phyloP scores from a whole-genome alignment of 2,888 invertebrate species.

The Sarcophaga caerulescens region DNA sequence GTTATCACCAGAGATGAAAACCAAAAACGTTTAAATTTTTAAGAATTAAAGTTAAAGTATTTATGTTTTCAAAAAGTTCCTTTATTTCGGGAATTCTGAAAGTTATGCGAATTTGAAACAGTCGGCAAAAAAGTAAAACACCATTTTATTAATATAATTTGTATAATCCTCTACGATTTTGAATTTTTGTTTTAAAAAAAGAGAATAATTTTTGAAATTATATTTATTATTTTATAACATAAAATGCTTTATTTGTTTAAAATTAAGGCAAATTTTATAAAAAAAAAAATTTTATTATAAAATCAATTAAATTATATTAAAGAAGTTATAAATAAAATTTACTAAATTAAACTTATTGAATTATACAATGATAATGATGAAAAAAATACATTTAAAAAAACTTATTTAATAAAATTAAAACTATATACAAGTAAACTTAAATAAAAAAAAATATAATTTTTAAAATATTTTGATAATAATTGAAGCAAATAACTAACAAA shows the following conservation, averaged over 20 bases:
- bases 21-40: no score
- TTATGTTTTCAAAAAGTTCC: no score
- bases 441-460: constrained; percentile 13
- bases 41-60: no score
- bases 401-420: constrained; percentile 38
- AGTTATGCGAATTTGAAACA: no score
- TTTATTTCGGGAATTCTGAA: no score
- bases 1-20: no score
- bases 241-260: constrained; percentile 31
- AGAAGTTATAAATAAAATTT: constrained; percentile 32
- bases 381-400: constrained; percentile 65
- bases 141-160: constrained; percentile 34
- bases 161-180: background rate
- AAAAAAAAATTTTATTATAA: constrained; percentile 43
- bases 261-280: constrained; percentile 64
- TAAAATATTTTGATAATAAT: constrained; percentile 31
- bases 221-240: background rate
- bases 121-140: background rate
- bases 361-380: background rate
- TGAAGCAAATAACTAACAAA: constrained; percentile 58
- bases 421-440: constrained; percentile 67
- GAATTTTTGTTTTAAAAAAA: constrained; percentile 52
- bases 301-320: constrained; percentile 7
- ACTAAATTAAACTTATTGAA: constrained; percentile 35
- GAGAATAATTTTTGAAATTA: constrained; percentile 18